Conservation (phyloP, 2,888 invertebrate species). For the Steinernema hermaphroditum region DNA sequence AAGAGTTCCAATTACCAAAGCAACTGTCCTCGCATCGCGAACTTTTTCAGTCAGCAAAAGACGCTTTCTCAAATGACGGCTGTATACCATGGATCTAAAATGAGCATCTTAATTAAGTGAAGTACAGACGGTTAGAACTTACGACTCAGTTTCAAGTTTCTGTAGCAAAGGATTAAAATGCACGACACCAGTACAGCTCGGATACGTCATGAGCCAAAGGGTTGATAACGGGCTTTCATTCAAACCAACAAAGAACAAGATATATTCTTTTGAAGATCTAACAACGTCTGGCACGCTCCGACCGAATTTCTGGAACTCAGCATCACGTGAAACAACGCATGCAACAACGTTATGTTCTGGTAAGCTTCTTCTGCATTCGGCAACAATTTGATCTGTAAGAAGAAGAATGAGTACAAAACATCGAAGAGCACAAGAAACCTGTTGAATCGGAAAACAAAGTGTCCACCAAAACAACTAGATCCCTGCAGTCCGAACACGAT, state of each 20-base stretch:
- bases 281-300: slow-evolving; percentile 29
- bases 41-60: slow-evolving; percentile 85
- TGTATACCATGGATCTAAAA: slow-evolving; percentile 45
- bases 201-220: slow-evolving; percentile 59
- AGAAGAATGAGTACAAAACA: not conserved
- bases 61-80: slow-evolving; percentile 75
- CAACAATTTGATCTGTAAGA: not conserved
- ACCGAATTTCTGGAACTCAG: slow-evolving; percentile 18
- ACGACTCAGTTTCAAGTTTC: slow-evolving; percentile 17
- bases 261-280: not conserved
- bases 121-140: slow-evolving; percentile 29
- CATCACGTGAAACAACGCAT: not conserved
- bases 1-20: slow-evolving; percentile 87
- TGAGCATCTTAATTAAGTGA: not conserved
- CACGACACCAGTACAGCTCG: slow-evolving; percentile 41
- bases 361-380: not conserved
- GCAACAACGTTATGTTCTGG: not conserved
- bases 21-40: slow-evolving; percentile 81
- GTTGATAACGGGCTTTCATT: slow-evolving; percentile 54
- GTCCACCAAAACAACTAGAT: slow-evolving; percentile 38
- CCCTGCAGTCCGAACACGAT: slow-evolving; percentile 26
- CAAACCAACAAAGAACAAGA: slow-evolving; percentile 56
- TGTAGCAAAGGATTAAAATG: slow-evolving; percentile 40
- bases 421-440: not conserved
- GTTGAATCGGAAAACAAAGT: slow-evolving; percentile 36